A percentile compares a stretch with the other conserved stretches of the same genome.
These are phyloP conservation scores for Crossocerus cetratus DNA, from an alignment of 2,888 invertebrate species.

Conservation along the genomic window DNA sequence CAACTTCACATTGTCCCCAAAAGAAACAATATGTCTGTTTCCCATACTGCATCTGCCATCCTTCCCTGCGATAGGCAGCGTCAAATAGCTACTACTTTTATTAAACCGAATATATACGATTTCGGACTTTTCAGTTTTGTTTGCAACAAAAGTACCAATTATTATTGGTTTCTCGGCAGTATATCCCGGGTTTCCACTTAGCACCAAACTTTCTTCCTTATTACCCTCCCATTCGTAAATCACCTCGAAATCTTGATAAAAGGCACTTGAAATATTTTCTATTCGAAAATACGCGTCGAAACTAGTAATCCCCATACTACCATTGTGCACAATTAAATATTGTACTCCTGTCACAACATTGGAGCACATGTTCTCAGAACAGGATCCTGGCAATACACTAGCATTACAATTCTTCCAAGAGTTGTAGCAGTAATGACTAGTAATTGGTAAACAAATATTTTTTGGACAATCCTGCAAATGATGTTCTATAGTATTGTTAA, in stretches of 20 bases:
- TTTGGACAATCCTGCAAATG: conserved; percentile 64
- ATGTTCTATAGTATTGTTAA: conserved; percentile 9
- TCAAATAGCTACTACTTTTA: conserved; percentile 65
- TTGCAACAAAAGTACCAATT: conserved; percentile 74
- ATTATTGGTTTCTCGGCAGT: conserved; percentile 82
- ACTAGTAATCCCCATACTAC: conserved; percentile 77
- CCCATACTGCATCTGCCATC: conserved; percentile 64
- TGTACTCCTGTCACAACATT: conserved; percentile 74
- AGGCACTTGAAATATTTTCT: conserved; percentile 67
- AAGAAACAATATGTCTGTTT: conserved; percentile 64
- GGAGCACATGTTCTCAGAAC: conserved; percentile 66
- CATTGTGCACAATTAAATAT: conserved; percentile 77
- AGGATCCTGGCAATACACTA: conserved; percentile 54
- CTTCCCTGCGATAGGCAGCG: conserved; percentile 64
- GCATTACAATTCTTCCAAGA: conserved; percentile 64
- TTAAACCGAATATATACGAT: conserved; percentile 58
- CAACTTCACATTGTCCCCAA: conserved; percentile 70
- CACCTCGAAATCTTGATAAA: conserved; percentile 70
- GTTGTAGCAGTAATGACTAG: conserved; percentile 61
- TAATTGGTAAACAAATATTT: conserved; percentile 63
- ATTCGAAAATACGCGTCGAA: conserved; percentile 75
- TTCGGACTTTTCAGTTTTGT: conserved; percentile 54
- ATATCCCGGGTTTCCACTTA: conserved; percentile 90
- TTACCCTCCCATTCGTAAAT: conserved; percentile 65
- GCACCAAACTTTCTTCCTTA: conserved; percentile 59